Base-by-base conservation (phyloP, 2,888 invertebrate genomes). In the Masnerella sp. region DNA sequence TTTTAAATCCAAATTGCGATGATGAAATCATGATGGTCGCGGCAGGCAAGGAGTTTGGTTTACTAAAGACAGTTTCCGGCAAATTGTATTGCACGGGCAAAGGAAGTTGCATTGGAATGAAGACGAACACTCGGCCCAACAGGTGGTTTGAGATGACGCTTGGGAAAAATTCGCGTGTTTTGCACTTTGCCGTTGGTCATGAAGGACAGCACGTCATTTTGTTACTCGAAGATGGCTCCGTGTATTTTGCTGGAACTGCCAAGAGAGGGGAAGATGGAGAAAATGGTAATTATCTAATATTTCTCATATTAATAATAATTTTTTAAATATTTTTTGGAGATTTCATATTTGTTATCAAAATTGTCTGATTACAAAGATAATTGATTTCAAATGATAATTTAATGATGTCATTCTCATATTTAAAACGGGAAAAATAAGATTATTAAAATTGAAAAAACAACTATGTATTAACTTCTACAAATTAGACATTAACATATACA, bases 191-290 rank as follows among this genome's bases (percentile, higher is more conserved):
- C 0, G 92, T 28, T 3, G 28, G 28, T n/a, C 28, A 28, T 3
- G 28, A 28, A n/a, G 28, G 28, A 0, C 91, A 95, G 49, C 97
- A 99, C 86, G 96, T 95, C 0, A 89, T 98, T 52, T 88, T 99
- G 22, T 91, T 98, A n/a, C 92, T 96, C 32, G 96, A 98, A 82
- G 96, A 96, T 84, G 99, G 99, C 0, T 92, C 94, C 0, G 96
- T 96, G 0, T 93, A 95, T 84, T 96, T 96, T 88, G 90, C 91
- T 42, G 92, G 98, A 5, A 94, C 95, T 5, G 95, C 98, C 0
- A 91, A 95, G 0, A 90, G 97, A 2, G 98, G 98, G 18, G 98
- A 98, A 88, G 98, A 98, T 87, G 97, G 97, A 0, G 98, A 98
- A 83, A 92, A 92, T 74, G 93, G 91, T 90, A 79, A 85, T 36